Evolutionary conservation across 1,140 invertebrate species (phyloP).

Genomic region (Achatina immaculata): DNA sequence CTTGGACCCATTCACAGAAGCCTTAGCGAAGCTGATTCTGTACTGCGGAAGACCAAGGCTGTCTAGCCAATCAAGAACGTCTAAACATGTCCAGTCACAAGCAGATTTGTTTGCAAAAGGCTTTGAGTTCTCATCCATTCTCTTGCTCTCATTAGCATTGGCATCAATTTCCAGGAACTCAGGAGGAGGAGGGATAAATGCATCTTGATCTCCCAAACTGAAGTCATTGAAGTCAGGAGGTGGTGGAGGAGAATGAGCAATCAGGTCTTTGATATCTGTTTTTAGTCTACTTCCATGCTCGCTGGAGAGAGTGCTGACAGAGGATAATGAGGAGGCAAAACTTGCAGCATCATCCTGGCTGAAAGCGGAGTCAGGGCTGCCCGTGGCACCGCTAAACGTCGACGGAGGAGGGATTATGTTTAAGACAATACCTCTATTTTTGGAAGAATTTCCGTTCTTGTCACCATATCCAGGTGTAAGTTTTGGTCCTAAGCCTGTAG

Average conservation of each 20-base stretch:
- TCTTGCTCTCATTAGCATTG: conserved; percentile 37
- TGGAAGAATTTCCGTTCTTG: conserved; percentile 6
- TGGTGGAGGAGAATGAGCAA: conserved; percentile 63
- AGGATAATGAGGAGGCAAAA: conserved; percentile 63
- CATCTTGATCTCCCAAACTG: conserved; percentile 27
- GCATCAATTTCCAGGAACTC: conserved; percentile 39
- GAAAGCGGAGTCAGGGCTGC: conserved; percentile 26
- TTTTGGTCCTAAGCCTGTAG: conserved; percentile 29
- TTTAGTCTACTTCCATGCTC: conserved; percentile 49
- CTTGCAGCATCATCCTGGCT: conserved; percentile 57
- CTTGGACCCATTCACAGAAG: conserved; percentile 65
- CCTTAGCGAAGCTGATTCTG: conserved; percentile 62
- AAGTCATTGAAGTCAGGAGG: conserved; percentile 58
- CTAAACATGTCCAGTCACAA: conserved; percentile 61
- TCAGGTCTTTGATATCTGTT: conserved; percentile 57
- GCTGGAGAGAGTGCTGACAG: conserved; percentile 62
- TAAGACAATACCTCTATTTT: conserved; percentile 47
- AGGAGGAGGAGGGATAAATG: conserved; percentile 57
- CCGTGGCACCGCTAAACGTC: conserved; percentile 41
- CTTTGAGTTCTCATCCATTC: conserved; percentile 36
- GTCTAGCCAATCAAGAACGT: conserved; percentile 69
- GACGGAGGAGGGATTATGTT: conserved; percentile 64
- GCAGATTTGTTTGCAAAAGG: conserved; percentile 60
- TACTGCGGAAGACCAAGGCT: conserved; percentile 66
- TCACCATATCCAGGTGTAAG: conserved; percentile 60